Evolutionary conservation across 2,797 vertebrate genomes (phyloP), one percentile per base, ranked within the genome.

Genomic region (Pitangus sulphuratus): DNA sequence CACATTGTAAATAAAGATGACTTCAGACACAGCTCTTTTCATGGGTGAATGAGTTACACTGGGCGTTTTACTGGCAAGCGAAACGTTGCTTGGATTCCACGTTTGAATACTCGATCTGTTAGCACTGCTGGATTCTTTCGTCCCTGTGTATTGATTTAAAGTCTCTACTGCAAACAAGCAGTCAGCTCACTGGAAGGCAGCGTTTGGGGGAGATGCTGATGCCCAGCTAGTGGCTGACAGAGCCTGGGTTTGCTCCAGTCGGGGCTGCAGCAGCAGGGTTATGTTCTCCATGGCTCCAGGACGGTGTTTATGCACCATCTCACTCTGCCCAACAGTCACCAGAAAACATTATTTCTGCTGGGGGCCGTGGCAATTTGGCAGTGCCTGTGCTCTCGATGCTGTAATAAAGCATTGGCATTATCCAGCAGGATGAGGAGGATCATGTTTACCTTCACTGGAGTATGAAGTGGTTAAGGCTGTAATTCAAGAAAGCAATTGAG

Each of bases 11-110:
- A 95, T 95, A 96, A 95, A 88, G 92, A 93, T 94, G 75, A 93
- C 76, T 96, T 96, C 92, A 95, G 90, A 96, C 92, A 96, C 93
- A 93, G 89, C 82, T 96, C 94, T 97, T 96, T 96, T 97, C 94
- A 89, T 95, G 91, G 77, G 84, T 77, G 93, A 96, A 77, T 96
- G 91, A 83, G 61, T 95, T 97, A 88, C 82, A 86, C 20, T 88
- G 87, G 94, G 81, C 24, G 64, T 96, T 97, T 97, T 97, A 93
- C 91, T 94, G 91, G 90, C 56, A 80, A 90, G 82, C 4, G 4
- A 87, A 89, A 87, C 5, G 15, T 69, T 92, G 91, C 93, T 96
- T 86, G 95, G 93, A 90, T 90, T 96, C 81, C 91, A 40, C 35
- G n/a, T 97, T 96, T 96, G 84, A 95, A 81, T 95, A 92, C 87